Base-by-base conservation (phyloP, 2,797 vertebrate genomes). In the Benthosema pterotum region DNA sequence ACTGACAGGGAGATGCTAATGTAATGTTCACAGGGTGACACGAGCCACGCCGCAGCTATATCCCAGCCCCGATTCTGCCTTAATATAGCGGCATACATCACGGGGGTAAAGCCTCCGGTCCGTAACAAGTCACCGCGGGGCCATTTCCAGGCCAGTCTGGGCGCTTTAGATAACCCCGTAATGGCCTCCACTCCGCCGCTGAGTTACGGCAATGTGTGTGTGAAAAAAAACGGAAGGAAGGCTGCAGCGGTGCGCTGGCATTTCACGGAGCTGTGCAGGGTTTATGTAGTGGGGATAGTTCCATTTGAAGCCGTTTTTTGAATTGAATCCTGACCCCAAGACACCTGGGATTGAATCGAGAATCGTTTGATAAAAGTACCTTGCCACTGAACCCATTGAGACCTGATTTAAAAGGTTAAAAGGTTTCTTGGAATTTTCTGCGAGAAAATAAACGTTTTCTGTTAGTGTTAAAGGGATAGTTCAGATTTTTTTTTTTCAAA, bases 201-300 rank as follows among this genome's bases (percentile, higher is more conserved):
- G 73, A 78, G 59, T 78, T 83, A 75, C 72, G 68, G 63, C 75
- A 60, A 52, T 71, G 60, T 75, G 76, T 22, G 22, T n/a, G n/a
- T n/a, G n/a, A n/a, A n/a, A n/a, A n/a, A n/a, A 22, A 22, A 22
- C n/a, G n/a, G n/a, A 17, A 50, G 61, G 66, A 63, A 54, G 45
- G 67, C 61, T 61, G 2, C 22, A n/a, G 9, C 52, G 68, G 52
- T 57, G 38, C 69, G 59, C 59, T 55, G 64, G 58, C 71, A 60
- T 54, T 49, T 42, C 32, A 32, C 58, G 28, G 16, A 47, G 22
- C 52, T 22, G 7, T 3, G 22, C 22, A 22, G 22, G 22, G 22
- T n/a, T n/a, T n/a, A 22, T 22, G 4, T 22, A 22, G 22, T 4
- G 22, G 22, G 22, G 22, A 22, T n/a, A n/a, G n/a, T n/a, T n/a